Conservation (phyloP, 1,140 invertebrate genomes). For the Drosophila sucinea region DNA sequence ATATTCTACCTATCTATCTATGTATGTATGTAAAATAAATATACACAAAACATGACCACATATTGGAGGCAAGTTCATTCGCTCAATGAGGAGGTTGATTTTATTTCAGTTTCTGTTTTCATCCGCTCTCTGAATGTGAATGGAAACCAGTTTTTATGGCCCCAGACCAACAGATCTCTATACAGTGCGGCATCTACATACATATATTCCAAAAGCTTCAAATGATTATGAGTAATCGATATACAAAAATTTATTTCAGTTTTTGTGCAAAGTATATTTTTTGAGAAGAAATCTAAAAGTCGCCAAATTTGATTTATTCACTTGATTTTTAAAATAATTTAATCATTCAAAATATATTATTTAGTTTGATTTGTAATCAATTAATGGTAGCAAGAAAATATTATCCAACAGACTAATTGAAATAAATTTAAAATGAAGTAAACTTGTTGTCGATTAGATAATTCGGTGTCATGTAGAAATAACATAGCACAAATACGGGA, state of each 20-base stretch:
- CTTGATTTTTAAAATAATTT: too few species aligned
- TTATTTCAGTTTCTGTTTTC: neutral
- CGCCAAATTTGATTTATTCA: neutral
- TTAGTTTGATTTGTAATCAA: too few species aligned
- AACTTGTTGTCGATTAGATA: too few species aligned
- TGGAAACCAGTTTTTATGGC: slow-evolving; percentile 55
- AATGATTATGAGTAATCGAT: slow-evolving; percentile 4
- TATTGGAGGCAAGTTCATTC: slow-evolving; percentile 44
- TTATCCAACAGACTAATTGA: too few species aligned
- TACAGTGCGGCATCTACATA: slow-evolving; percentile 27
- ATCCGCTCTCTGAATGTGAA: slow-evolving; percentile 35
- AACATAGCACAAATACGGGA: too few species aligned
- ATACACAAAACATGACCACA: slow-evolving; percentile 16
- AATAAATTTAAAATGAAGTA: too few species aligned
- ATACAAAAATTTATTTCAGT: slow-evolving; percentile 4
- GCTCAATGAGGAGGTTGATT: slow-evolving; percentile 25
- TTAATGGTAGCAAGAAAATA: too few species aligned
- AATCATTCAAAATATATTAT: too few species aligned
- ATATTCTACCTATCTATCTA: neutral
- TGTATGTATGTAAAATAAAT: neutral
- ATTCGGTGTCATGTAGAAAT: too few species aligned
- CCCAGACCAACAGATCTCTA: slow-evolving; percentile 26
- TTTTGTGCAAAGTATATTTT: neutral
- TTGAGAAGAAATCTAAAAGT: neutral
- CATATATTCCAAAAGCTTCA: slow-evolving; percentile 17